Conservation (phyloP, 2,113 vertebrate species). For the Macrotus californicus region DNA sequence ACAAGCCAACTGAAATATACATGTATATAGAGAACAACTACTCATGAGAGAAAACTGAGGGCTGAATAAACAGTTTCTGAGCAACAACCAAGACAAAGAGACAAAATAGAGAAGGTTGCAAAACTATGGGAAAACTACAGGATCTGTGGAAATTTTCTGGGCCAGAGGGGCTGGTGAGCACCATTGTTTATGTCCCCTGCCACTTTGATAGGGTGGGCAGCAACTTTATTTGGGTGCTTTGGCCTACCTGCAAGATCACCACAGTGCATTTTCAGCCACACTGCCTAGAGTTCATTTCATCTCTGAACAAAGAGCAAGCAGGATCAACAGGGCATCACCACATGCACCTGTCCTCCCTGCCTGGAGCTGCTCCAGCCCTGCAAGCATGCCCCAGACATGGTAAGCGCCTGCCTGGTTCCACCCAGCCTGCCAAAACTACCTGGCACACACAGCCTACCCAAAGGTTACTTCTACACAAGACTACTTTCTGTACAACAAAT, state of each 20-base stretch:
- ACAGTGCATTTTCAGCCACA: neutral
- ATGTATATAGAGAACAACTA: neutral
- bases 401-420: neutral
- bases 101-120: neutral
- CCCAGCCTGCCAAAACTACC: neutral
- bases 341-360: neutral
- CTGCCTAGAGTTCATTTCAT: neutral
- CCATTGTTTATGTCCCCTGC: neutral
- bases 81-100: neutral
- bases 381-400: neutral
- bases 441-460: neutral
- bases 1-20: neutral
- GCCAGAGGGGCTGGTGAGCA: neutral
- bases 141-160: neutral
- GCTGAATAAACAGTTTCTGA: neutral
- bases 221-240: neutral
- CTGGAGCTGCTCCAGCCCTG: neutral
- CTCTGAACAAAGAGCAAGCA: neutral
- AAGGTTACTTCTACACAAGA: neutral
- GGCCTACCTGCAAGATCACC: neutral
- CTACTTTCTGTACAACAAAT: neutral
- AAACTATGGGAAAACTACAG: neutral
- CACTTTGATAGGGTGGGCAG: neutral
- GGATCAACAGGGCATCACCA: neutral
- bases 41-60: neutral